Evolutionary conservation across 2,113 vertebrate species (phyloP), one percentile per base, ranked within the genome.

Genomic region (Zootoca vivipara): DNA sequence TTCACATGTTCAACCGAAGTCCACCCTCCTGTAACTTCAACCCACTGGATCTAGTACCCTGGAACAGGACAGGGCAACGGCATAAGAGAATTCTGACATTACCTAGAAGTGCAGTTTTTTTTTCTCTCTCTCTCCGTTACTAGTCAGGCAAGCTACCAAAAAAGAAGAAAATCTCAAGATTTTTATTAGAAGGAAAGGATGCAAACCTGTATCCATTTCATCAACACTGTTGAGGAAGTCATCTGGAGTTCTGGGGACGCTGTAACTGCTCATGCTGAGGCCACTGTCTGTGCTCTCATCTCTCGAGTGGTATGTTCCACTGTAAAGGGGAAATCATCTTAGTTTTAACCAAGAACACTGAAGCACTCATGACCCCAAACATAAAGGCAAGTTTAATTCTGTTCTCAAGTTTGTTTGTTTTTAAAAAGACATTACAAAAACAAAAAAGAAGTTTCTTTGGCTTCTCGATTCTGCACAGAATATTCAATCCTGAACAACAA

Each of bases 221-320:
- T 99, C 99, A 86, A 99, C 99, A 10, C 99, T 99, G 97, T 99
- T 99, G 89, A 99, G 96, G 97, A 99, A 99, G 96, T 99, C 99
- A 77, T 99, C 99, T 1, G 99, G 99, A 78, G 99, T 99, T 92
- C 99, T 98, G 75, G 99, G 99, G 86, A 99, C 98, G 78, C 99
- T 99, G 92, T 99, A 99, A 96, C 99, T 99, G 97, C 99, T 99
- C 99, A 99, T 99, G 96, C 99, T 99, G 85, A 99, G 95, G 56
- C 99, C 99, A 3, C 99, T 99, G 92, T 99, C 98, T 10, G 99
- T 99, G 94, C 99, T 99, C 96, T 99, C 99, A 24, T 99, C 99
- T 92, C 98, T 97, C 95, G 99, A 99, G 97, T 99, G 99, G 93
- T 99, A 99, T 74, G 98, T 99, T 95, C 99, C 99, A 91, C 99